Percentiles rank a stretch among this genome's conserved stretches.
These are phyloP conservation scores for Oplegnathus fasciatus DNA, from an alignment of 2,113 vertebrate genomes.

Conservation along the genomic window DNA sequence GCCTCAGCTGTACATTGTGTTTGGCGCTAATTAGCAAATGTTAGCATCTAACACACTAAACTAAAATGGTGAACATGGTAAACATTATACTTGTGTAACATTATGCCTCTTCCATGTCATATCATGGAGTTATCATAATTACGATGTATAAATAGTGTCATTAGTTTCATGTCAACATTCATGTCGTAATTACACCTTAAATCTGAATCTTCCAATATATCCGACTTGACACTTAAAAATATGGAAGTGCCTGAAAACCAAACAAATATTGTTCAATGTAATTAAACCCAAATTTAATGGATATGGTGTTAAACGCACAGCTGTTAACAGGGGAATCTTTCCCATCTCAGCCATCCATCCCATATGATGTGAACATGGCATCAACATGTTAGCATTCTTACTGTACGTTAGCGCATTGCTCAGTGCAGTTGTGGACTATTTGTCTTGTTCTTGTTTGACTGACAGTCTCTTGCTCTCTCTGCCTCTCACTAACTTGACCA, in stretches of 20 bases:
- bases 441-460: neutral
- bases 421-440: neutral
- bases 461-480: conserved; percentile 2
- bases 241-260: neutral
- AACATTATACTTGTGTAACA: neutral
- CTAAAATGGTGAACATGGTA: neutral
- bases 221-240: too few species aligned
- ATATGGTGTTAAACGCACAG: neutral
- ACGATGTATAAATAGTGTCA: too few species aligned
- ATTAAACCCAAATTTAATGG: neutral
- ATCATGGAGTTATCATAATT: too few species aligned
- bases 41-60: neutral
- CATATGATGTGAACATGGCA: neutral
- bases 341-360: neutral
- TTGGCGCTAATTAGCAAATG: neutral
- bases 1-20: neutral
- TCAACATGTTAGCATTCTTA: neutral
- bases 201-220: too few species aligned
- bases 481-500: neutral
- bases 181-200: too few species aligned
- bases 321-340: neutral
- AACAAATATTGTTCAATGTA: neutral
- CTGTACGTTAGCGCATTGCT: neutral
- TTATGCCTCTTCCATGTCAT: too few species aligned
- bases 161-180: too few species aligned